Conservation (phyloP, 1,140 invertebrate species). For the Drosophila micromelanica region DNA sequence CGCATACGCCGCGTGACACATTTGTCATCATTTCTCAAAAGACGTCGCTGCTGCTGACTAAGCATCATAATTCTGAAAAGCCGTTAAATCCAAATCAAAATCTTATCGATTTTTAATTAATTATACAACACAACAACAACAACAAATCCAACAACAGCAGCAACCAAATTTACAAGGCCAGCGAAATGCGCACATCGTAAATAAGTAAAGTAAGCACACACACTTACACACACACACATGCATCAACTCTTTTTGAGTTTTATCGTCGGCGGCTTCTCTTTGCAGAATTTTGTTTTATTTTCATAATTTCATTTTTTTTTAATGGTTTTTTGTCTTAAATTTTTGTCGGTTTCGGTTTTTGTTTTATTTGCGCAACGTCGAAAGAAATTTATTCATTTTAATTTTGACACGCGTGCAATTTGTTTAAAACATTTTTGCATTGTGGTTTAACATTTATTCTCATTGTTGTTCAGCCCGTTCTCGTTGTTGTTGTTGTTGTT, state of each 20-base stretch:
- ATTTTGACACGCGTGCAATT: conserved; percentile 78
- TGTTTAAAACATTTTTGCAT: conserved; percentile 69
- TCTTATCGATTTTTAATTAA: conserved; percentile 83
- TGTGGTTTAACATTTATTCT: conserved; percentile 45
- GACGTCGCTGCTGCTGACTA: conserved; percentile 57
- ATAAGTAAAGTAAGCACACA: conserved; percentile 43
- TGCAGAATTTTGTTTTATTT: conserved; percentile 16
- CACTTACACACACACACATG: conserved; percentile 2
- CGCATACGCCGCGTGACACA: conserved; percentile 46
- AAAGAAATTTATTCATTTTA: conserved; percentile 76
- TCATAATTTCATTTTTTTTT: conserved; percentile 38
- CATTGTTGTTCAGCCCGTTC: conserved; percentile 45
- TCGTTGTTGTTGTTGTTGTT: conserved; percentile 7
- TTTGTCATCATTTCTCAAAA: conserved; percentile 58
- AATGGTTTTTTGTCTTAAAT: conserved; percentile 29
- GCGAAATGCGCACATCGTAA: conserved; percentile 61
- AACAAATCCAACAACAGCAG: conserved; percentile 25
- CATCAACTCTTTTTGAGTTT: conserved; percentile 27
- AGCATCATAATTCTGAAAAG: conserved; percentile 69
- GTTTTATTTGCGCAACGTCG: conserved; percentile 36
- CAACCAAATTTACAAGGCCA: conserved; percentile 38
- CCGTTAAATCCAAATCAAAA: conserved; percentile 78
- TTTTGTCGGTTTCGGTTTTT: conserved; percentile 23
- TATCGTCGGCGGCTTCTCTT: conserved; percentile 47
- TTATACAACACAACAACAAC: conserved; percentile 50